These are phyloP conservation scores for Pachydiplax longipennis DNA, from an alignment of 2,888 invertebrate species.

Conservation along the genomic window DNA sequence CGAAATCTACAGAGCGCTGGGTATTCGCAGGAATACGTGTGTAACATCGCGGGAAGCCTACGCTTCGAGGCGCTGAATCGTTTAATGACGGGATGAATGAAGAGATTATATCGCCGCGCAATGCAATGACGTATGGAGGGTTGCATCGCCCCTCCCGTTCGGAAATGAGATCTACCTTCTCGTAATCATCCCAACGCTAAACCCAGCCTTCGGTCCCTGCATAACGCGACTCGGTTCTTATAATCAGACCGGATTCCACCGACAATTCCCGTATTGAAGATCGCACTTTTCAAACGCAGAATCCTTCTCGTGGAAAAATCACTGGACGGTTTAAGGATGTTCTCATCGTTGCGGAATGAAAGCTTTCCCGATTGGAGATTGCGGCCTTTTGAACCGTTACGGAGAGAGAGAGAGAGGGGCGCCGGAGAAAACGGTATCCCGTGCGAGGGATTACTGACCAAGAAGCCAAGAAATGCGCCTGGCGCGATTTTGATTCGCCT, in stretches of 20 bases:
- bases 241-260: too few relatives aligned
- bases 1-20: too few relatives aligned
- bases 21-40: too few relatives aligned
- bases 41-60: background rate
- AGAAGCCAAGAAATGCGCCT: background rate
- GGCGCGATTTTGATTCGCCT: background rate
- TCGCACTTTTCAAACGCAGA: background rate
- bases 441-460: background rate
- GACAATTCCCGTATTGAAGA: background rate
- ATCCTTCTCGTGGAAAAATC: background rate
- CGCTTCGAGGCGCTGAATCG: background rate
- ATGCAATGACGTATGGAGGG: background rate
- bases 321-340: background rate
- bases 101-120: background rate
- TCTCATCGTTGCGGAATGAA: background rate
- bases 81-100: background rate
- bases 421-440: background rate
- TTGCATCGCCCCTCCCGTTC: background rate
- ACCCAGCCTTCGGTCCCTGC: too few relatives aligned
- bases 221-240: too few relatives aligned
- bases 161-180: too few relatives aligned
- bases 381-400: background rate
- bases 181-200: too few relatives aligned
- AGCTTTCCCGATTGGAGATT: background rate
- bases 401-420: background rate